These are phyloP conservation scores for Bombus cullumanus DNA, from an alignment of 1,140 invertebrate species.

Conservation along the genomic window DNA sequence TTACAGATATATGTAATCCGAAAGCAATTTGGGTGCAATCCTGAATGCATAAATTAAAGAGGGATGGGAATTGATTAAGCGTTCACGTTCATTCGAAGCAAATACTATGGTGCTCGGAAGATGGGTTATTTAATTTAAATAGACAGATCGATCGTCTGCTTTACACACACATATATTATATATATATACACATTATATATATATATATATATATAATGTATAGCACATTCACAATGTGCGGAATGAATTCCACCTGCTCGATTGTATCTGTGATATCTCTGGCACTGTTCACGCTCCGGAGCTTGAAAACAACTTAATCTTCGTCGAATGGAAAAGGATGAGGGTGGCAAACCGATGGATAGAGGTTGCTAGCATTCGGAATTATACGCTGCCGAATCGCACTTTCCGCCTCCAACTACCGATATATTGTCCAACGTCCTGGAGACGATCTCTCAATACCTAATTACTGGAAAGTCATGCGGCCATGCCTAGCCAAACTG, in stretches of 20 bases:
- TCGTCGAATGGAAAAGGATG: conserved; percentile 49
- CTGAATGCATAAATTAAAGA: background rate
- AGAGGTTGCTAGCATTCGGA: conserved; percentile 37
- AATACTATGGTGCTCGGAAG: background rate
- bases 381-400: conserved; percentile 56
- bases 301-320: conserved; percentile 65
- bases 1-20: background rate
- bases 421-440: conserved; percentile 57
- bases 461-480: conserved; percentile 66
- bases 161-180: no score
- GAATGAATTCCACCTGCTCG: conserved; percentile 16
- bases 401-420: conserved; percentile 43
- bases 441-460: conserved; percentile 62
- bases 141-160: background rate
- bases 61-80: background rate
- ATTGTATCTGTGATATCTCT: conserved; percentile 57
- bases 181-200: no score
- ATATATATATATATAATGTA: no score
- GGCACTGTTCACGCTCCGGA: conserved; percentile 45
- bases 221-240: no score
- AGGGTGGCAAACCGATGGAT: conserved; percentile 39
- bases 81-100: background rate
- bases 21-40: background rate
- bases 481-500: conserved; percentile 36
- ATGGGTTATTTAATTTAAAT: background rate